Evolutionary conservation across 1,140 invertebrate species (phyloP), one percentile per base, ranked within the genome.

Genomic region (Achatina immaculata): DNA sequence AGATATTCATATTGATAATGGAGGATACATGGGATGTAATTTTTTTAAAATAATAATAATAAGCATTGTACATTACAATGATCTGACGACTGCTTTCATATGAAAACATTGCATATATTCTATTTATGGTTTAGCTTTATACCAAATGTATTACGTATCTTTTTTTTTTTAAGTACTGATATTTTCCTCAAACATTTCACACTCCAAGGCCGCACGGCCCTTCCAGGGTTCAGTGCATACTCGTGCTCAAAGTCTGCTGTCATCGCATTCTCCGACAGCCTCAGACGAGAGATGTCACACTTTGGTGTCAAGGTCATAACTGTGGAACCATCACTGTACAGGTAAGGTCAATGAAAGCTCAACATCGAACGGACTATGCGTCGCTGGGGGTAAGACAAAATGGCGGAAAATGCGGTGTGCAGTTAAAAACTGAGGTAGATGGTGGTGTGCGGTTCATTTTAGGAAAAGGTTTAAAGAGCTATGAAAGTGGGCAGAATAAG

Each of bases 161-260:
- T n/a, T n/a, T n/a, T n/a, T n/a, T n/a, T n/a, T n/a, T n/a, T n/a
- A n/a, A n/a, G n/a, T n/a, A n/a, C n/a, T n/a, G n/a, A n/a, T n/a
- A n/a, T n/a, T n/a, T n/a, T n/a, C n/a, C n/a, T n/a, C n/a, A n/a
- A n/a, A n/a, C n/a, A n/a, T n/a, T n/a, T n/a, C n/a, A n/a, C n/a
- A n/a, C n/a, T 28, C 40, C 45, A 77, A 93, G 92, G 92, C 62
- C 93, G 96, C 84, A 91, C 97, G 81, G 92, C 94, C 0, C 90
- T 96, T n/a, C 96, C 96, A 0, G 94, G 94, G 0, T 91, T 96
- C 45, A 91, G 94, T 0, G 91, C 94, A 2, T 98, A 98, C 90
- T 93, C 94, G 0, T 95, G 95, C 0, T 95, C 95, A 0, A 98
- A 98, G 91, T 94, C 94, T n/a, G 96, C 93, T 0, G 83, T 96